Conservation (phyloP, 2,888 invertebrate species). For the Cheilosia urbana region DNA sequence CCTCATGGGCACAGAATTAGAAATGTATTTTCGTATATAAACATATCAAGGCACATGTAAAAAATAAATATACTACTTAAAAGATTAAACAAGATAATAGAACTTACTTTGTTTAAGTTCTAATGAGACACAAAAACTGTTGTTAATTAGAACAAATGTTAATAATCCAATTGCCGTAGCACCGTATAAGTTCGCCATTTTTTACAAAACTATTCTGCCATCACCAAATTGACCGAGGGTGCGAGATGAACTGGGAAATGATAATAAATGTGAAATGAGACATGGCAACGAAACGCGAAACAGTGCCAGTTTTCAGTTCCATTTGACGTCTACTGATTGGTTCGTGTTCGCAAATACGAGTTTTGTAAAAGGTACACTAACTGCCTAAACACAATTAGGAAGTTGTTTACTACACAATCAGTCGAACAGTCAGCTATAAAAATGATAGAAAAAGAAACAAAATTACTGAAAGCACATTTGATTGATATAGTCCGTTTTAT, state of each 20-base stretch:
- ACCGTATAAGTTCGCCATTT: conserved; percentile 79
- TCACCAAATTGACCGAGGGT: conserved; percentile 48
- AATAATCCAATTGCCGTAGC: conserved; percentile 76
- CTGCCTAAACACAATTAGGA: too few species aligned
- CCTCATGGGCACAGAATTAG: background rate
- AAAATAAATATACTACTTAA: conserved; percentile 7
- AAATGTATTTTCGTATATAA: conserved; percentile 17
- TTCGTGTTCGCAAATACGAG: background rate
- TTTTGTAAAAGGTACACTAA: too few species aligned
- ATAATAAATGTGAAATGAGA: conserved; percentile 16
- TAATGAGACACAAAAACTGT: conserved; percentile 76
- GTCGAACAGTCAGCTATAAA: too few species aligned
- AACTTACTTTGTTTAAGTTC: conserved; percentile 78
- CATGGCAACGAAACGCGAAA: background rate
- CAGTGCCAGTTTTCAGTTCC: background rate
- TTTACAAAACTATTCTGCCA: conserved; percentile 76
- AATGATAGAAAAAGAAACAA: too few species aligned
- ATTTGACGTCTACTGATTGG: background rate
- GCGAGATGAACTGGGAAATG: conserved; percentile 31
- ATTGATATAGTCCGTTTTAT: too few species aligned
- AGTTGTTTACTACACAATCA: too few species aligned
- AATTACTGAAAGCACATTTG: too few species aligned
- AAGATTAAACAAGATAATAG: background rate
- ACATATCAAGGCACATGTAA: conserved; percentile 40
- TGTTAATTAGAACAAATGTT: conserved; percentile 76